A percentile compares a stretch with the other conserved stretches of the same genome.
Evolutionary conservation across 2,113 vertebrate species (phyloP).

Genomic region (Mustela lutreola): DNA sequence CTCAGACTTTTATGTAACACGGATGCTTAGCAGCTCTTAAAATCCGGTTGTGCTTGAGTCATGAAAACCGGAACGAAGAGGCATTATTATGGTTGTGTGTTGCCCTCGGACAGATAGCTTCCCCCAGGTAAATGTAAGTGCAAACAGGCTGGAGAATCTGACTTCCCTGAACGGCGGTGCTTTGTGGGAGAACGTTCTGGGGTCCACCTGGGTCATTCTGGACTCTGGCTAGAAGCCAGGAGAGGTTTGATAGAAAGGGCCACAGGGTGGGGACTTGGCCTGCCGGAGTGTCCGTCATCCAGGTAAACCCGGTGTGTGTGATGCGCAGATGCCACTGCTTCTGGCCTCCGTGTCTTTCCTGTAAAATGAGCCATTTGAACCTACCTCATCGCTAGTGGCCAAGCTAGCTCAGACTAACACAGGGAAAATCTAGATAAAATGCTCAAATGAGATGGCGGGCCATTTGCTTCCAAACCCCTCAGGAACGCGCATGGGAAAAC

Average conservation of each 20-base stretch:
- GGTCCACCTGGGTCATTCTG: background rate
- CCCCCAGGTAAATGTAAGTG: background rate
- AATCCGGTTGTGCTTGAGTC: background rate
- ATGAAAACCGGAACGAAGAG: background rate
- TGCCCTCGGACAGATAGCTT: background rate
- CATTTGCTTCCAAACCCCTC: background rate
- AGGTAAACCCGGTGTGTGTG: background rate
- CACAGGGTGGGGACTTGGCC: background rate
- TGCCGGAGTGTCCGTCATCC: background rate
- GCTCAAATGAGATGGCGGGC: background rate
- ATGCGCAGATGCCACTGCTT: rapidly evolving
- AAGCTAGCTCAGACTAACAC: background rate
- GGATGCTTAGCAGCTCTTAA: background rate
- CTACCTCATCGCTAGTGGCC: background rate
- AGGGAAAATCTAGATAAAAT: background rate
- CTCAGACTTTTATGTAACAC: background rate
- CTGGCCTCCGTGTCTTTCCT: background rate
- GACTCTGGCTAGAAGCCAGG: background rate
- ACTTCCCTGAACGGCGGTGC: background rate
- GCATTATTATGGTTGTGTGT: background rate
- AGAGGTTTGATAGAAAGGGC: background rate
- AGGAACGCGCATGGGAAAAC: background rate
- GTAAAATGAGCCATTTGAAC: background rate
- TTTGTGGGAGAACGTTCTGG: background rate
- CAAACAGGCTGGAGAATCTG: background rate